These are phyloP conservation scores for Cheilosia soror DNA, from an alignment of 2,888 invertebrate species.

Conservation along the genomic window DNA sequence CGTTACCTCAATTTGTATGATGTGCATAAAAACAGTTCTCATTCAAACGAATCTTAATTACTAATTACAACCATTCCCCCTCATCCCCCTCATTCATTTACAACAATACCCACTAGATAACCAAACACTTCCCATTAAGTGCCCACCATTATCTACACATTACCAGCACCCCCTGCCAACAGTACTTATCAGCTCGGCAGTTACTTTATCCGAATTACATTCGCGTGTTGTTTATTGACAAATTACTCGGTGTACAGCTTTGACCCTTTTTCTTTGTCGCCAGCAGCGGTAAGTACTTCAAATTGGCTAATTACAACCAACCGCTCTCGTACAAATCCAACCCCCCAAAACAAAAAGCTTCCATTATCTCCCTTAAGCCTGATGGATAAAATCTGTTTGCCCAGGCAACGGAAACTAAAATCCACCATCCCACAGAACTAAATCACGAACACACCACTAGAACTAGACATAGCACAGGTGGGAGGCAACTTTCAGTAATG, in stretches of 20 bases:
- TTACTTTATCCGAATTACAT: slow-evolving; percentile 29
- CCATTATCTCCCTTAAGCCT: slow-evolving; percentile 21
- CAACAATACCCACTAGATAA: not conserved
- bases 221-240: slow-evolving; percentile 29
- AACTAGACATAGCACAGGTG: not conserved
- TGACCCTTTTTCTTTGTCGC: slow-evolving; percentile 6
- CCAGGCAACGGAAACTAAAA: slow-evolving; percentile 5
- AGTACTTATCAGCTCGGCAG: slow-evolving; percentile 19
- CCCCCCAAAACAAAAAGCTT: slow-evolving; percentile 1
- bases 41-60: not conserved
- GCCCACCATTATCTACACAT: slow-evolving; percentile 1
- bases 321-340: not conserved
- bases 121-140: slow-evolving; percentile 11
- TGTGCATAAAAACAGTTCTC: not conserved
- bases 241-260: slow-evolving; percentile 9
- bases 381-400: slow-evolving; percentile 29
- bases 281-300: slow-evolving; percentile 11
- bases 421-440: not conserved
- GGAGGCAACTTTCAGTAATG: slow-evolving; percentile 1
- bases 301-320: slow-evolving; percentile 33
- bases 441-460: not conserved
- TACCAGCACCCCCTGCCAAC: not conserved
- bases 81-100: no score
- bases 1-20: no score
- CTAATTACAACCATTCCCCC: not conserved